Evolutionary conservation across 2,113 vertebrate species (phyloP).

Genomic region (Seriola quinqueradiata): DNA sequence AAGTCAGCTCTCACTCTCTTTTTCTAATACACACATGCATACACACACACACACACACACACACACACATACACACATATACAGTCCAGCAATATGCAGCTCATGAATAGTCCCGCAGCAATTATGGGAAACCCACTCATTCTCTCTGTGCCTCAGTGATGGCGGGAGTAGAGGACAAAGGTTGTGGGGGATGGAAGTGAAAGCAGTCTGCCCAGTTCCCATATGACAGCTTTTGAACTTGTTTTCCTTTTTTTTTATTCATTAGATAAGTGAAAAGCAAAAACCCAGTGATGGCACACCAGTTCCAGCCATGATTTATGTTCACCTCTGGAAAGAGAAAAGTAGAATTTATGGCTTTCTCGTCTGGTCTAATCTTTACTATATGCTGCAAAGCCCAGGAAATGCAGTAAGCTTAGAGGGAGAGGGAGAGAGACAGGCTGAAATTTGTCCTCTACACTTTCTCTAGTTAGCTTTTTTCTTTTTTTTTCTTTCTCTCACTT

Average conservation of each 20-base stretch:
- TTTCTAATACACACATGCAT: slow-evolving; percentile 10
- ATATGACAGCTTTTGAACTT: slow-evolving; percentile 75
- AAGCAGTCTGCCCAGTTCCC: slow-evolving; percentile 38
- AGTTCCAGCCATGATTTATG: slow-evolving; percentile 82
- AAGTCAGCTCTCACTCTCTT: slow-evolving; percentile 61
- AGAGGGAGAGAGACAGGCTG: slow-evolving; percentile 48
- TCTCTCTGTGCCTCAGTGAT: slow-evolving; percentile 44
- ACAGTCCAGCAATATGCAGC: slow-evolving; percentile 52
- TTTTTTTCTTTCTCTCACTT: slow-evolving; percentile 65
- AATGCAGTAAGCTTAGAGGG: slow-evolving; percentile 70
- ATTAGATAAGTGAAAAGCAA: slow-evolving; percentile 86
- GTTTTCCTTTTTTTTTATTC: slow-evolving; percentile 78
- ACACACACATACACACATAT: slow-evolving; percentile 14
- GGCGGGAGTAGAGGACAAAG: slow-evolving; percentile 61
- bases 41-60: slow-evolving; percentile 3
- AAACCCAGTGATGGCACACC: slow-evolving; percentile 77
- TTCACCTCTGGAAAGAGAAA: slow-evolving; percentile 81
- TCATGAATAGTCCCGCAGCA: slow-evolving; percentile 67
- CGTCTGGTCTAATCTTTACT: slow-evolving; percentile 76
- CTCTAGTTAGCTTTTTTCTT: slow-evolving; percentile 65
- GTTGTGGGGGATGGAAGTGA: slow-evolving; percentile 45
- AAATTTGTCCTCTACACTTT: slow-evolving; percentile 74
- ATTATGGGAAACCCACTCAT: slow-evolving; percentile 66
- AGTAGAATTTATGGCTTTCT: slow-evolving; percentile 83
- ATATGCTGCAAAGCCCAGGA: slow-evolving; percentile 73